A percentile compares a stretch with the other conserved stretches of the same genome.
phyloP scores from a whole-genome alignment of 2,888 invertebrate genomes.

The Amphipoea oculea region DNA sequence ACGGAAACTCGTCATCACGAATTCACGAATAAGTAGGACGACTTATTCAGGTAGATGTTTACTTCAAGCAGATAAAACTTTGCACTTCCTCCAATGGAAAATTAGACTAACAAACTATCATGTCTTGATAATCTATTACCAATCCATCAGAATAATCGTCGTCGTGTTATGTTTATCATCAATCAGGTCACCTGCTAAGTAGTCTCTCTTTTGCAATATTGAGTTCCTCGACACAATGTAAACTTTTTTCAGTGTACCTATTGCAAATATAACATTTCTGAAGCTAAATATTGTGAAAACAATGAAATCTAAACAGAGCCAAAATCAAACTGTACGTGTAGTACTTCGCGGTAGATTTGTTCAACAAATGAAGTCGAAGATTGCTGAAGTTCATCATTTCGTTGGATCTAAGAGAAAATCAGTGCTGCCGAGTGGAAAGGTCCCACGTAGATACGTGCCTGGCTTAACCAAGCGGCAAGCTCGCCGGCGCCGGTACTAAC shows the following conservation, averaged over 20 bases:
- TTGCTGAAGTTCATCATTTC: conserved; percentile 82
- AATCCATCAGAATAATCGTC: background rate
- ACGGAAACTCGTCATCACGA: background rate
- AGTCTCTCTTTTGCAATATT: background rate
- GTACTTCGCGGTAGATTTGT: conserved; percentile 71
- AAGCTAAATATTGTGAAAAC: conserved; percentile 22
- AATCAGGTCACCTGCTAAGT: background rate
- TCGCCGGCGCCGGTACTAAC: conserved; percentile 80
- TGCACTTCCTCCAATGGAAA: background rate
- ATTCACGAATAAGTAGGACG: background rate
- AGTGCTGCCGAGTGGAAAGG: conserved; percentile 87
- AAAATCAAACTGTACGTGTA: conserved; percentile 51
- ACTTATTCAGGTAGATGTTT: background rate
- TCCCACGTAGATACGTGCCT: conserved; percentile 87
- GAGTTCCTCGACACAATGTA: background rate
- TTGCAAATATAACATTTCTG: conserved; percentile 15
- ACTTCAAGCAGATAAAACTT: background rate
- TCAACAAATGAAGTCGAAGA: conserved; percentile 80
- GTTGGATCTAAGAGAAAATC: conserved; percentile 85
- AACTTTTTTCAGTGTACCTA: background rate
- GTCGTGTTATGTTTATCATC: background rate
- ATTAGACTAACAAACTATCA: background rate
- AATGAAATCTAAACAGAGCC: conserved; percentile 29
- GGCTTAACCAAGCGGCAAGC: conserved; percentile 84
- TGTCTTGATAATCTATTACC: background rate